phyloP scores from a whole-genome alignment of 2,797 vertebrate species.

The Hylomyscus alleni region DNA sequence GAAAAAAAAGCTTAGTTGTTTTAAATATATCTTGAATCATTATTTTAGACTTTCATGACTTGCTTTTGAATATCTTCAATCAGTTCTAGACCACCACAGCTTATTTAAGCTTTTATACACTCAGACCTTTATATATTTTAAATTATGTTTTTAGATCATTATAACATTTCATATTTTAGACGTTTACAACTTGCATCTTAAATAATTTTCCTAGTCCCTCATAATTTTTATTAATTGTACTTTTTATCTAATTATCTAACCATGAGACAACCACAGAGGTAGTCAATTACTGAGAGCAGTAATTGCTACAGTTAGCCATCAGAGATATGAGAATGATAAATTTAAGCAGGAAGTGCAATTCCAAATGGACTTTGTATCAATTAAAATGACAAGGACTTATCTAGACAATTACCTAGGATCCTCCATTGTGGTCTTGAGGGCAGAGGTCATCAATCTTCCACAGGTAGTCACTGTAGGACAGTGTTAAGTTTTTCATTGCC shows the following conservation, averaged over 20 bases:
- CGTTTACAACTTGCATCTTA: neutral
- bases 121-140: neutral
- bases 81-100: neutral
- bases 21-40: neutral
- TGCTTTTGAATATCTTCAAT: neutral
- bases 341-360: neutral
- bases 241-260: neutral
- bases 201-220: neutral
- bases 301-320: neutral
- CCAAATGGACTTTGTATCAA: neutral
- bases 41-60: neutral
- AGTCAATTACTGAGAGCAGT: neutral
- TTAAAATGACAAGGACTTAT: neutral
- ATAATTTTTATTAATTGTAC: neutral
- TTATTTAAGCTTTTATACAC: neutral
- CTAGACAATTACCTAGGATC: neutral
- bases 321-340: neutral
- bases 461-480: too few relatives aligned
- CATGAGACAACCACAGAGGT: neutral
- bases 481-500: neutral
- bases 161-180: neutral
- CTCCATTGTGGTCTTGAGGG: too few relatives aligned
- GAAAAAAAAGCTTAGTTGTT: neutral
- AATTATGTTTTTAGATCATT: neutral
- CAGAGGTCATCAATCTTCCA: too few relatives aligned